phyloP scores from a whole-genome alignment of 2,113 vertebrate species.

The Sclerurus mexicanus region DNA sequence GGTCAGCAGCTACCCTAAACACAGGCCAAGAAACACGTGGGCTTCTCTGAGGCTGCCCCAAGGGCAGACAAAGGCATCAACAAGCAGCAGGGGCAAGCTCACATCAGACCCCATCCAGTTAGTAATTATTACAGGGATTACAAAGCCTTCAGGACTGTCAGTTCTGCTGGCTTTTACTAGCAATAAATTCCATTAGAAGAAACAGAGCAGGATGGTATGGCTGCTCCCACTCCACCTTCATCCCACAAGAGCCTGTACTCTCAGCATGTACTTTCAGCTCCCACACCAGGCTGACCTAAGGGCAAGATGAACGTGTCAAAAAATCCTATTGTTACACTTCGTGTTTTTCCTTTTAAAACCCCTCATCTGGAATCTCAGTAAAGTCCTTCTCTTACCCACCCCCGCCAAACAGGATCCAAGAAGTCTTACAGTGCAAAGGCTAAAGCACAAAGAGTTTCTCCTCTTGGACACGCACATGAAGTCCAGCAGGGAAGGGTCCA shows the following conservation, averaged over 20 bases:
- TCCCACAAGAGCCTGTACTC: background rate
- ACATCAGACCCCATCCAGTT: background rate
- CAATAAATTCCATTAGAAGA: conserved; percentile 17
- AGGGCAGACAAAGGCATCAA: background rate
- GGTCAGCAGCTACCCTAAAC: background rate
- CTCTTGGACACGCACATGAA: background rate
- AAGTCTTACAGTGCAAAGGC: background rate
- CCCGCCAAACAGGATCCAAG: background rate
- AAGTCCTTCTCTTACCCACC: background rate
- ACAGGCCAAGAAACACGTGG: background rate
- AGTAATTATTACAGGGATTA: background rate
- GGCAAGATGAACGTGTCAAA: background rate
- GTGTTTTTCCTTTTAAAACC: background rate
- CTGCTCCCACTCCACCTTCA: background rate
- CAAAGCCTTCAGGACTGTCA: background rate
- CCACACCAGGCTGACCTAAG: background rate
- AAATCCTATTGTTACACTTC: background rate
- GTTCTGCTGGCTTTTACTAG: background rate
- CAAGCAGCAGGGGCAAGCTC: background rate
- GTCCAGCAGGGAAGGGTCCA: background rate
- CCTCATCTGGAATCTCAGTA: background rate
- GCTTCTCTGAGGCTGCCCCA: background rate
- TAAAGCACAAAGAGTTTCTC: background rate
- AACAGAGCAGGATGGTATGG: background rate
- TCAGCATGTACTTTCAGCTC: background rate